phyloP scores from a whole-genome alignment of 2,888 invertebrate species.

The Perdita meconis region DNA sequence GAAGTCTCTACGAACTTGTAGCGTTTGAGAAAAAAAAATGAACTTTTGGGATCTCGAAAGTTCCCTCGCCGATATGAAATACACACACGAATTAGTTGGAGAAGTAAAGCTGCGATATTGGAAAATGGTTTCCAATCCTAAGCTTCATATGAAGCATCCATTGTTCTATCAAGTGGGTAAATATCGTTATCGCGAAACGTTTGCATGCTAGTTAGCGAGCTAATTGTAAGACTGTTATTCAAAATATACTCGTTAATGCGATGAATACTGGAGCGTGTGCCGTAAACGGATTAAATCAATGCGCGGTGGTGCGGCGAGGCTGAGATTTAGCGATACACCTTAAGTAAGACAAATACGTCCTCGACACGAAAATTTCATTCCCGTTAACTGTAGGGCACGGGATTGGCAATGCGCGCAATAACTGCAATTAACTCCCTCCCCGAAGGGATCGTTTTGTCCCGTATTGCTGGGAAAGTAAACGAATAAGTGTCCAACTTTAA shows the following conservation, averaged over 20 bases:
- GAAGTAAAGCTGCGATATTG: too few species aligned
- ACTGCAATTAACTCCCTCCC: constrained; percentile 1
- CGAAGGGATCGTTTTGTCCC: background rate
- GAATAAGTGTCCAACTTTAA: background rate
- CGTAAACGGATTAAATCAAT: constrained; percentile 13
- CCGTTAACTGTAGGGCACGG: background rate
- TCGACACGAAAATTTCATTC: background rate
- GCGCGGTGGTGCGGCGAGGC: background rate
- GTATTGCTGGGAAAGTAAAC: background rate
- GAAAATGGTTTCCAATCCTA: too few species aligned
- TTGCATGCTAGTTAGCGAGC: background rate
- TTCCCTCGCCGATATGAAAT: too few species aligned
- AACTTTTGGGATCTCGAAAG: too few species aligned
- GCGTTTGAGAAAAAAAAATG: too few species aligned
- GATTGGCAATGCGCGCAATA: background rate
- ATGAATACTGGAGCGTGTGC: background rate
- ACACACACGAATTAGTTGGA: too few species aligned
- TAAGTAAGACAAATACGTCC: constrained; percentile 2
- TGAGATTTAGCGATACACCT: constrained; percentile 2
- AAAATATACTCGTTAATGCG: background rate
- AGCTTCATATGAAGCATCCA: too few species aligned
- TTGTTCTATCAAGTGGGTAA: too few species aligned
- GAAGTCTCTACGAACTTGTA: too few species aligned
- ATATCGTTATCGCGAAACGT: background rate
- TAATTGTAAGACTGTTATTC: background rate